A percentile compares a stretch with the other conserved stretches of the same genome.
Conservation (phyloP, 2,797 vertebrate species). For the Danio albolineatus region DNA sequence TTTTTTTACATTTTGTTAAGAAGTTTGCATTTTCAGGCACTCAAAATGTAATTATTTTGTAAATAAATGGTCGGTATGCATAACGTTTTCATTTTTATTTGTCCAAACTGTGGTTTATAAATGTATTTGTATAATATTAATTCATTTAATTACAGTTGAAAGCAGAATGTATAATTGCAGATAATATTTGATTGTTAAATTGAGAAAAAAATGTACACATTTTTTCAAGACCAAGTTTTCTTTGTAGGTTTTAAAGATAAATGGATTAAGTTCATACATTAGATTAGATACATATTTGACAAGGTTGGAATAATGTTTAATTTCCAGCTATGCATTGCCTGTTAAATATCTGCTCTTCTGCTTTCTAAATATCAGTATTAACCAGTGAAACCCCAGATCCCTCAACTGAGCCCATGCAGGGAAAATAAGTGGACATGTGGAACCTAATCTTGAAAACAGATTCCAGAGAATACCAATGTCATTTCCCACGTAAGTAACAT, state of each 20-base stretch:
- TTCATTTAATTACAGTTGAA: background rate
- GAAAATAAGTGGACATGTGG: slow-evolving; percentile 22
- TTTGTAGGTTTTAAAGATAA: background rate
- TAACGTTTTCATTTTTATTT: too few species aligned
- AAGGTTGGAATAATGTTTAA: too few species aligned
- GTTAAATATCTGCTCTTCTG: slow-evolving; percentile 3
- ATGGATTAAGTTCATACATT: background rate
- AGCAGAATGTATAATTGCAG: background rate
- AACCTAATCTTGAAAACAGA: slow-evolving; percentile 5
- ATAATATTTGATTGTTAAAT: too few species aligned
- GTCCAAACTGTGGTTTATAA: too few species aligned
- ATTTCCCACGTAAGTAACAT: slow-evolving; percentile 18
- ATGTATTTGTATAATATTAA: background rate
- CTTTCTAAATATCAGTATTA: background rate
- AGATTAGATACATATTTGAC: background rate
- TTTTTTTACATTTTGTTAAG: too few species aligned
- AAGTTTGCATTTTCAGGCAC: too few species aligned
- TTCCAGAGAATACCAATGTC: background rate
- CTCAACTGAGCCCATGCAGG: background rate
- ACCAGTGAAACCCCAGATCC: background rate
- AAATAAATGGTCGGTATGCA: too few species aligned
- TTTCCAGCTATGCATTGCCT: background rate
- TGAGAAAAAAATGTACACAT: too few species aligned
- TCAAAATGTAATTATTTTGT: too few species aligned
- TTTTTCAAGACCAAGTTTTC: background rate